Percentiles rank a stretch among this genome's conserved stretches.
These are phyloP conservation scores for Cinara cedri DNA, from an alignment of 2,888 invertebrate species.

Conservation along the genomic window DNA sequence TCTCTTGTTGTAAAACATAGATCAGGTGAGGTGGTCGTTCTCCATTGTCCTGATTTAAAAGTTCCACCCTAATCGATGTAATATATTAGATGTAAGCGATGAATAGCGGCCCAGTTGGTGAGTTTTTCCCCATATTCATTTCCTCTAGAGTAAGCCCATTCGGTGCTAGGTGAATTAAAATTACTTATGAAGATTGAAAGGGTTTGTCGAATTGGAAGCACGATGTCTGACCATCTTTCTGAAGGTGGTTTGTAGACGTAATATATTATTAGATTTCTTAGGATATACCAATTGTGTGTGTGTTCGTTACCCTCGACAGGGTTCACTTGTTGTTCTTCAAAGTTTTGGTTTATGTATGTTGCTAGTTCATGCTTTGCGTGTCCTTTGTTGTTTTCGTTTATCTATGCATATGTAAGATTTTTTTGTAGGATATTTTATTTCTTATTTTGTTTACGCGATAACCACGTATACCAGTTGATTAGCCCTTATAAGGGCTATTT, in stretches of 20 bases:
- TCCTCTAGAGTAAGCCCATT: not conserved
- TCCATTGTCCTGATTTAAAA: constrained; percentile 16
- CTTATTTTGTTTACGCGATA: not conserved
- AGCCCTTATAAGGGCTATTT: too few species aligned
- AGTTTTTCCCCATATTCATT: constrained; percentile 4
- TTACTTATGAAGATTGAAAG: not conserved
- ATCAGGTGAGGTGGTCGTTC: constrained; percentile 8
- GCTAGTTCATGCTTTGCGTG: constrained; percentile 12
- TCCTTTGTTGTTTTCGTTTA: constrained; percentile 10
- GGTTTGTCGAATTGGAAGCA: not conserved
- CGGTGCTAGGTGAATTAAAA: constrained; percentile 5
- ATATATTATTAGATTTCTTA: constrained; percentile 25
- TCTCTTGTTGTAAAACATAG: constrained; percentile 13
- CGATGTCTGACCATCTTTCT: constrained; percentile 4
- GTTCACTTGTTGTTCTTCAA: constrained; percentile 7
- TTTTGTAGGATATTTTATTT: not conserved
- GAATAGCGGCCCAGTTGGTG: constrained; percentile 1
- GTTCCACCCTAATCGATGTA: constrained; percentile 9
- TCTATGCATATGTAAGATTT: not conserved
- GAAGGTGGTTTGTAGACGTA: constrained; percentile 7
- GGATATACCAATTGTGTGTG: constrained; percentile 21
- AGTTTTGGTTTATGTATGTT: constrained; percentile 12
- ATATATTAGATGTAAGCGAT: constrained; percentile 10
- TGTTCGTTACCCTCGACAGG: not conserved
- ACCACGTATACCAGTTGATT: not conserved